A percentile compares a stretch with the other conserved stretches of the same genome.
Evolutionary conservation across 2,113 vertebrate species (phyloP).

Genomic region (Melanerpes formicivorus): DNA sequence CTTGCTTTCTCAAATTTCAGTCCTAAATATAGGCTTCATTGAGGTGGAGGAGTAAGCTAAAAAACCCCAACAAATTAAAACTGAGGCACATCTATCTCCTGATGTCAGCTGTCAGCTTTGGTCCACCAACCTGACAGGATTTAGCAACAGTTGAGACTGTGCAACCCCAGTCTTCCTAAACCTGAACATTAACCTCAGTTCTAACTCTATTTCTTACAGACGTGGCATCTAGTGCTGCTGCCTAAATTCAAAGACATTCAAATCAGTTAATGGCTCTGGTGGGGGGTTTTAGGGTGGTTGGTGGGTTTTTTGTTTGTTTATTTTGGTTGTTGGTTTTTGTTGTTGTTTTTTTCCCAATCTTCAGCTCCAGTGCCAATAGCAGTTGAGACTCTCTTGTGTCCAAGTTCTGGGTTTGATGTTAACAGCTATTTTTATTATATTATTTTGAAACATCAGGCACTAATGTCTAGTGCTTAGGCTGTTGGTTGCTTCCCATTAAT

Average conservation of each 20-base stretch:
- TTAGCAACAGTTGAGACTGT: not conserved
- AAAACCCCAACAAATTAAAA: slow-evolving; percentile 4
- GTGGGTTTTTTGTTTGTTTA: not conserved
- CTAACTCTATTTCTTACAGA: not conserved
- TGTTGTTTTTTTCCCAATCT: not conserved
- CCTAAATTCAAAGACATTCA: slow-evolving; percentile 7
- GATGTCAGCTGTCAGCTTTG: slow-evolving; percentile 35
- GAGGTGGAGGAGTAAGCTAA: not conserved
- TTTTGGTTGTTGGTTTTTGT: no score
- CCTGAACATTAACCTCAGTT: slow-evolving; percentile 8
- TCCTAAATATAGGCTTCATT: not conserved
- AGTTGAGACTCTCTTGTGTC: not conserved
- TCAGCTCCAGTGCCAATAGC: not conserved
- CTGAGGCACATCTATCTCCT: slow-evolving; percentile 16
- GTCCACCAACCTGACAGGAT: not conserved
- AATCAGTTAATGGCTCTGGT: not conserved
- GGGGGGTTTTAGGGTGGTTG: no score
- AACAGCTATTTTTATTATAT: not conserved
- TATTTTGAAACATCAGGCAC: not conserved
- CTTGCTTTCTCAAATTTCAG: not conserved
- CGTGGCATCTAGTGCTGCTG: not conserved
- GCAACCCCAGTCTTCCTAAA: not conserved
- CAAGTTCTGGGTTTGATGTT: not conserved
- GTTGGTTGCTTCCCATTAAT: not conserved
- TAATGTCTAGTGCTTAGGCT: not conserved